Percentiles rank a stretch among this genome's conserved stretches.
Conservation (phyloP, 2,888 invertebrate genomes). For the Mesoligia furuncula region DNA sequence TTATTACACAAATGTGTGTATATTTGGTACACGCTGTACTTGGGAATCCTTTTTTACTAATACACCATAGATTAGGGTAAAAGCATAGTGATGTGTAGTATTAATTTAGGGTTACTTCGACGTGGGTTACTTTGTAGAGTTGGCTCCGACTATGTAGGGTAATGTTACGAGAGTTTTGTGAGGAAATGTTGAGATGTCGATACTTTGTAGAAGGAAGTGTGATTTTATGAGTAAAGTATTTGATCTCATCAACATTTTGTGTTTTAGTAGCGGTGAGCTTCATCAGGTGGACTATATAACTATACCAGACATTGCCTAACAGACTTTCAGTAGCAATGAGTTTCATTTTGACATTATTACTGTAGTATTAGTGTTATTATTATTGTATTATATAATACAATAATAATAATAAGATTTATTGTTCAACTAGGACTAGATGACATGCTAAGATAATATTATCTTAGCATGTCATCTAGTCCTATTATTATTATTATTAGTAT, state of each 20-base stretch:
- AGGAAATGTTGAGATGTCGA: slow-evolving; percentile 3
- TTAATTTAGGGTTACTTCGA: slow-evolving; percentile 52
- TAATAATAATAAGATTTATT: too few relatives aligned
- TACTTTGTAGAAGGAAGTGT: slow-evolving; percentile 2
- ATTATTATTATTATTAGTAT: too few relatives aligned
- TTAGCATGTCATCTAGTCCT: too few relatives aligned
- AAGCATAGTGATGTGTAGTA: slow-evolving; percentile 71
- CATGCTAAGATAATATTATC: too few relatives aligned
- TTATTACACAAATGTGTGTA: slow-evolving; percentile 75
- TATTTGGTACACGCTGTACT: slow-evolving; percentile 64
- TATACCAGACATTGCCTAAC: too few relatives aligned
- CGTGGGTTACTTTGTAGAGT: slow-evolving; percentile 24
- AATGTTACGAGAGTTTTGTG: slow-evolving; percentile 13
- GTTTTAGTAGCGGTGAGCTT: neutral
- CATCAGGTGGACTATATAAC: too few relatives aligned
- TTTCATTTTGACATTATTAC: too few relatives aligned
- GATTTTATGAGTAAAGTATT: slow-evolving; percentile 39
- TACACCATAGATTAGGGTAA: slow-evolving; percentile 72
- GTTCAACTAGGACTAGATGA: too few relatives aligned
- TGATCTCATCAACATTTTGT: slow-evolving; percentile 25
- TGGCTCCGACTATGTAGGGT: slow-evolving; percentile 12
- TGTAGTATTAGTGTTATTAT: too few relatives aligned
- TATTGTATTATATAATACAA: too few relatives aligned
- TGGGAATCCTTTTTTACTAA: slow-evolving; percentile 70
- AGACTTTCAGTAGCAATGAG: too few relatives aligned